Conservation (phyloP, 1,140 invertebrate species). For the Panagrolaimus sp. region DNA sequence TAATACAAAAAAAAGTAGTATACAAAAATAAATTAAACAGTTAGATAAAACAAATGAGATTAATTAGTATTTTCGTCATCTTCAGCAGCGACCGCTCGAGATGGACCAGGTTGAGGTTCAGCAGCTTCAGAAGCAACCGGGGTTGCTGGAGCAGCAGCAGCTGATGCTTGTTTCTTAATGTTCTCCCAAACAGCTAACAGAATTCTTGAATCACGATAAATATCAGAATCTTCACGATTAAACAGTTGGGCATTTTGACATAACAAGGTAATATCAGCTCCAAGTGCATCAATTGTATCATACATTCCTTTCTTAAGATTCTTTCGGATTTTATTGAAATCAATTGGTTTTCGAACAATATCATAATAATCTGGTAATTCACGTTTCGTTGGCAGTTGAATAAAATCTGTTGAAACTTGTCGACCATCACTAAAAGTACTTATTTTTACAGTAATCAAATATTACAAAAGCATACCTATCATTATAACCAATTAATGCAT, state of each 20-base stretch:
- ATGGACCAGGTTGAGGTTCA: no score
- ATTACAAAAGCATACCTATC: not conserved
- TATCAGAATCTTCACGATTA: slow-evolving; percentile 3
- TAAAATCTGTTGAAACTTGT: not conserved
- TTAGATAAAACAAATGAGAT: no score
- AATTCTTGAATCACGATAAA: not conserved
- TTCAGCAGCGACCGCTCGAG: no score
- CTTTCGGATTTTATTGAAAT: not conserved
- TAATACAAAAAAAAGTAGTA: no score
- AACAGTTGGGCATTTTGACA: not conserved
- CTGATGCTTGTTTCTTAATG: not conserved
- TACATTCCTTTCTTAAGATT: not conserved
- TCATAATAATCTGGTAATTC: not conserved
- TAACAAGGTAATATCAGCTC: not conserved
- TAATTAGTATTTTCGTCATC: no score
- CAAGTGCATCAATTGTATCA: not conserved
- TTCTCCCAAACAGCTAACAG: not conserved
- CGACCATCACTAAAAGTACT: not conserved
- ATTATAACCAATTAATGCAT: not conserved
- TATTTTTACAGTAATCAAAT: no score
- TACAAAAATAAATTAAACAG: no score
- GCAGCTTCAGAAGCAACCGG: not conserved
- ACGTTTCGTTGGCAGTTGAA: not conserved
- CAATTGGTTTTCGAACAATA: not conserved
- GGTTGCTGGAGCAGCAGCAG: not conserved